Conservation (phyloP, 2,888 invertebrate genomes). For the Tiliacea aurago region DNA sequence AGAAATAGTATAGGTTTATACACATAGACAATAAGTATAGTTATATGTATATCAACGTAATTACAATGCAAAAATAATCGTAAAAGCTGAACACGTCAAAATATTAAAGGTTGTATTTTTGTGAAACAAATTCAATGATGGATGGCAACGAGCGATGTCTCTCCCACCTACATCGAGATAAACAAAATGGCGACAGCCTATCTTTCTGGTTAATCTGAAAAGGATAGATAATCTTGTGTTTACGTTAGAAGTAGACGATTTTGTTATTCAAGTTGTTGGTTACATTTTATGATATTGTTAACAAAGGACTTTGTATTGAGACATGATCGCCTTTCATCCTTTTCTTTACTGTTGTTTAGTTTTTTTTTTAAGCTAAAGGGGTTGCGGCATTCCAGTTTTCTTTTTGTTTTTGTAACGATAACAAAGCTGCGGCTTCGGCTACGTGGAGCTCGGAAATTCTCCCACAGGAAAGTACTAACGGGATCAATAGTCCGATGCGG, state of each 20-base stretch:
- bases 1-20: not conserved
- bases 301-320: not conserved
- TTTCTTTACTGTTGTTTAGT: not conserved
- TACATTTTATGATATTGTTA: conserved; percentile 6
- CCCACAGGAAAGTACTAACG: not conserved
- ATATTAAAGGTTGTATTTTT: conserved; percentile 59
- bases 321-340: not conserved
- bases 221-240: conserved; percentile 39
- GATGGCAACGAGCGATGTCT: conserved; percentile 40
- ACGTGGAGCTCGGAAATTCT: not conserved
- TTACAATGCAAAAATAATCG: conserved; percentile 39
- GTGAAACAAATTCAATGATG: conserved; percentile 62
- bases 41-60: conserved; percentile 29
- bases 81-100: conserved; percentile 55
- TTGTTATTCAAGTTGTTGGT: not conserved
- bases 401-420: not conserved
- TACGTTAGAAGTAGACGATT: not conserved
- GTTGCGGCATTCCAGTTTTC: no score
- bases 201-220: conserved; percentile 34
- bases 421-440: not conserved
- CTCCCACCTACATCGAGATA: conserved; percentile 15
- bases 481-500: not conserved
- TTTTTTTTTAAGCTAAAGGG: not conserved
- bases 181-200: conserved; percentile 24
- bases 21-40: no score